phyloP scores from a whole-genome alignment of 2,797 vertebrate genomes.

The Gastrophryne carolinensis region DNA sequence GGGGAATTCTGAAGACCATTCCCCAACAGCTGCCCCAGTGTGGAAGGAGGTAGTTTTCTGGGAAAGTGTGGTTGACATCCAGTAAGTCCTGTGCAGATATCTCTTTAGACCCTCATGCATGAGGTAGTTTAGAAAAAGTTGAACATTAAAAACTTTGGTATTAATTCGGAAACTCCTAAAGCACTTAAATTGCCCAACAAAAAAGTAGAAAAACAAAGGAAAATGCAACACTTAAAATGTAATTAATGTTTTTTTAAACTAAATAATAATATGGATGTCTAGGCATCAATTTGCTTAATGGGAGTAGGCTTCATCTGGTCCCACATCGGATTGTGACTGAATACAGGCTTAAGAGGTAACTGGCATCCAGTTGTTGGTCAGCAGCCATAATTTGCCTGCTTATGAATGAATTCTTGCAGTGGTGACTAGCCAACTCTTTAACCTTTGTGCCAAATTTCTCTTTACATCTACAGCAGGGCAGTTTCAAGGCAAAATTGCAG shows the following conservation, averaged over 20 bases:
- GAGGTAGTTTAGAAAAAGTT: slow-evolving; percentile 22
- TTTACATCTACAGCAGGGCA: no score
- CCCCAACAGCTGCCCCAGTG: neutral
- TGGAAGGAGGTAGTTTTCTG: slow-evolving; percentile 24
- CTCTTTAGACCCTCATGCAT: slow-evolving; percentile 10
- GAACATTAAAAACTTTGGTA: neutral
- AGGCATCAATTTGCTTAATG: no score
- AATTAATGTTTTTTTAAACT: neutral
- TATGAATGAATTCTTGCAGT: no score
- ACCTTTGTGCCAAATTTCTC: no score
- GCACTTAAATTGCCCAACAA: neutral
- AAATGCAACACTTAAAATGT: neutral
- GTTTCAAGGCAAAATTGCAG: no score
- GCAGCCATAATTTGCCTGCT: no score
- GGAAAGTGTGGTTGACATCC: neutral
- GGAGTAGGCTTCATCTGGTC: no score
- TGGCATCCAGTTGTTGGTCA: no score
- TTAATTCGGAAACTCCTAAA: neutral
- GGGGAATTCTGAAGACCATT: slow-evolving; percentile 11
- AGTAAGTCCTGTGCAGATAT: slow-evolving; percentile 38
- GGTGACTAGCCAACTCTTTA: no score
- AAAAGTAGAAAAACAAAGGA: neutral
- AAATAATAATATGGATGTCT: no score
- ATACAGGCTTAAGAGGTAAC: no score
- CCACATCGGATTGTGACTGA: no score